These are phyloP conservation scores for Wiebesia pumilae DNA, from an alignment of 1,140 invertebrate genomes.

Conservation along the genomic window DNA sequence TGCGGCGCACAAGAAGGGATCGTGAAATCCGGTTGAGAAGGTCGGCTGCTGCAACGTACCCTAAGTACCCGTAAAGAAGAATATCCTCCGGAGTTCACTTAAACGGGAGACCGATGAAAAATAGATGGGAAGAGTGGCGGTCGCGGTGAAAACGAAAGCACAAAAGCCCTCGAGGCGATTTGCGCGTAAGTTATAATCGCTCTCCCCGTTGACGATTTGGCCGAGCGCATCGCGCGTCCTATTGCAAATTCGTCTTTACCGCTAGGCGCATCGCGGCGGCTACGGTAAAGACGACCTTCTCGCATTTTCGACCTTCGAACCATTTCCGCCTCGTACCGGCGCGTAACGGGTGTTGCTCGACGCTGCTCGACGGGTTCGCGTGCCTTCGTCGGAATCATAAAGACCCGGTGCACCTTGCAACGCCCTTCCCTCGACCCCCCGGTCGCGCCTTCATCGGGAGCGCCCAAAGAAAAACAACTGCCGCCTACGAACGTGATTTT, in stretches of 20 bases:
- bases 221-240: background rate
- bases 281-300: background rate
- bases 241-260: conserved; percentile 40
- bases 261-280: background rate
- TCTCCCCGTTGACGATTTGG: background rate
- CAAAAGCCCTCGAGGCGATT: too few species aligned
- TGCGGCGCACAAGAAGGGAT: background rate
- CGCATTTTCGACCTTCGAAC: background rate
- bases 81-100: too few species aligned
- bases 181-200: background rate
- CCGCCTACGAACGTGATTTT: background rate
- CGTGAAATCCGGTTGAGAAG: background rate
- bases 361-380: too few species aligned
- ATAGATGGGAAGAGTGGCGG: background rate
- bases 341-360: conserved; percentile 27
- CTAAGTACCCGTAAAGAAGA: too few species aligned
- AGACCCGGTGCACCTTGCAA: background rate
- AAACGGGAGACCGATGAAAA: background rate
- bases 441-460: background rate
- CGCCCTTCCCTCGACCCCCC: background rate
- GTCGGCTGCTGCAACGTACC: too few species aligned
- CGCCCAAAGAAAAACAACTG: background rate
- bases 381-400: background rate
- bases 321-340: background rate
- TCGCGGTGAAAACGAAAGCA: background rate